Base-by-base conservation (phyloP, 1,140 invertebrate genomes). In the Probaryconus sp. region DNA sequence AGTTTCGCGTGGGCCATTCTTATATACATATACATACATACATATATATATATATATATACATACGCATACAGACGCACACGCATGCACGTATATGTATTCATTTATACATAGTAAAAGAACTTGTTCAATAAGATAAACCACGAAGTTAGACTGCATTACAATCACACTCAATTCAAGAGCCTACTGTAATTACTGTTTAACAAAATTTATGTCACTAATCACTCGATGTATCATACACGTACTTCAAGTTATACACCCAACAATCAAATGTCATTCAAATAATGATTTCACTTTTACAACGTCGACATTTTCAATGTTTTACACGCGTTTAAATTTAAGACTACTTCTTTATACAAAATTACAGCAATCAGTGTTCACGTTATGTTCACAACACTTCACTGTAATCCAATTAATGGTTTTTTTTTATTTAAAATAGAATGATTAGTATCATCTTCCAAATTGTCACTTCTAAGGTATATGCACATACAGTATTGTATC, bases 311-410 rank as follows among this genome's bases (percentile, higher is more conserved):
- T 56, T 68, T 55, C 63, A 74, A 61, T 50, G 63, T 63, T 68
- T 63, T 60, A 75, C 64, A 68, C 64, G 51, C 56, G 64, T 75
- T 69, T 37, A 60, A 58, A 37, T 72, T 64, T 65, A 61, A 58
- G 38, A 50, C 43, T 68, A 58, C 58, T 56, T 40, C 55, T 68
- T 76, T 76, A 61, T 75, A 69, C 72, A 76, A 76, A 65, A 65
- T 76, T 76, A 70, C 65, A 75, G 58, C 71, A 74, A 63, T 68
- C 63, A 56, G 40, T 55, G 63, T 74, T 68, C 71, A 74, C 64
- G 56, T 56, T 69, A 55, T 58, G 47, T 31, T 69, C 65, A 69
- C 65, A 64, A 50, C 71, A 74, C 71, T 74, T 56, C 71, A 74
- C 71, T 74, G 56, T 48, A 61, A 48, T 74, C 58, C 51, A 53